Base-by-base conservation (phyloP, 92 coral and sea anemone genomes). In the Phymanthus crucifer region DNA sequence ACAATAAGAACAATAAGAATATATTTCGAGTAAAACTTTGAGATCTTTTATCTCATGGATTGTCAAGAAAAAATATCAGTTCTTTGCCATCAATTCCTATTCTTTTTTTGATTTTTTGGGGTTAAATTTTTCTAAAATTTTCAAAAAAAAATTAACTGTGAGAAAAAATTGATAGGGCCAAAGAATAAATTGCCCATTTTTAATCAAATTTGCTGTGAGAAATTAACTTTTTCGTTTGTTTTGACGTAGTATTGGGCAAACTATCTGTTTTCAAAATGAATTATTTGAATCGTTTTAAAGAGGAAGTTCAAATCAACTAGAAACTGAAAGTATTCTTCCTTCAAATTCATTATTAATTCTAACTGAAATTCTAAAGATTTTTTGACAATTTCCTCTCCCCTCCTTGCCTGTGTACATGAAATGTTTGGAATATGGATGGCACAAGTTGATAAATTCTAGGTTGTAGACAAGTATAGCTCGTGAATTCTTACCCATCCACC, bases 401-500 rank as follows among this genome's bases (percentile, higher is more conserved):
- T 19, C 13, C 17, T 31, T 70, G 46, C 27, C 4, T 16, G 35
- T 54, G 64, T 54, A 40, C 23, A 34, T 70, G 45, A 8, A 6
- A 70, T 70, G 21, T 27, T 61, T 27, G 68, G 68, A 61, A 61
- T 61, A 26, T 61, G 17, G 0, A 29, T 2, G 3, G 29, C 17
- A 61, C 29, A 11, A 61, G 7, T 61, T 27, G 18, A 9, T 11
- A 67, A 71, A 35, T 23, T 34, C 71, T 61, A 77, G 69, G 3
- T n/a, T 69, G 58, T 58, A 40, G 45, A 31, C 33, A 12, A 45
- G 35, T 36, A 34, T 64, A 76, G 11, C 10, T 54, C 47, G 16
- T 75, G 43, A 38, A 48, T 66, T 71, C 97, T 77, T 71, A 95
- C 99, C 99, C 99, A 96, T 84, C 99, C 99, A 65, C 99, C 99